phyloP scores from a whole-genome alignment of 1,140 invertebrate genomes.

The Bactericera cockerelli region DNA sequence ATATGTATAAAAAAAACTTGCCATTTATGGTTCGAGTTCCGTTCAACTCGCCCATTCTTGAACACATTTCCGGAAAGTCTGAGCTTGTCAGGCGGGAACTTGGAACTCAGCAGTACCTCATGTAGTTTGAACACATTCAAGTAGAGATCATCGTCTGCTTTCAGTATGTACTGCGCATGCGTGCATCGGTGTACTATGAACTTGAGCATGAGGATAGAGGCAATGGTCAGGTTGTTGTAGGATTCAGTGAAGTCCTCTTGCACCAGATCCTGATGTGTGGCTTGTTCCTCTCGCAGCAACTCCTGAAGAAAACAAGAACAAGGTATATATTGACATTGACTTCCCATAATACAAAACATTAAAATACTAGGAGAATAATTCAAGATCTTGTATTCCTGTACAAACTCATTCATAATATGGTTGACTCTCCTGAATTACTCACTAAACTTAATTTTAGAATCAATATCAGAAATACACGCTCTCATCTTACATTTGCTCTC shows the following conservation, averaged over 20 bases:
- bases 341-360: too few species aligned
- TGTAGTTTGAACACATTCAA: slow-evolving; percentile 45
- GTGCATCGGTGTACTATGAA: slow-evolving; percentile 52
- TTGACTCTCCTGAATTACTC: too few species aligned
- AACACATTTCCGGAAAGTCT: not conserved
- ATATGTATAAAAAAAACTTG: too few species aligned
- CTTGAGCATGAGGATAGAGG: slow-evolving; percentile 71
- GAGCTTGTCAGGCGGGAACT: not conserved
- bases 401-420: too few species aligned
- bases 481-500: too few species aligned
- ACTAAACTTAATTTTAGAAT: too few species aligned
- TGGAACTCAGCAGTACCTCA: not conserved
- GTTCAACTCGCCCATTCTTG: not conserved
- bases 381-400: too few species aligned
- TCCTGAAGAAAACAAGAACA: not conserved
- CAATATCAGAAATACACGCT: too few species aligned
- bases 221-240: slow-evolving; percentile 85
- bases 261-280: slow-evolving; percentile 64
- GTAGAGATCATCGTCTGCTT: slow-evolving; percentile 74
- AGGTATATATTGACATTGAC: too few species aligned
- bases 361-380: too few species aligned
- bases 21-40: not conserved
- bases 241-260: slow-evolving; percentile 78
- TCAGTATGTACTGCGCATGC: slow-evolving; percentile 50
- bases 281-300: slow-evolving; percentile 37